Percentiles rank a stretch among this genome's conserved stretches.
Conservation (phyloP, 2,797 vertebrate species). For the Natrix natrix region DNA sequence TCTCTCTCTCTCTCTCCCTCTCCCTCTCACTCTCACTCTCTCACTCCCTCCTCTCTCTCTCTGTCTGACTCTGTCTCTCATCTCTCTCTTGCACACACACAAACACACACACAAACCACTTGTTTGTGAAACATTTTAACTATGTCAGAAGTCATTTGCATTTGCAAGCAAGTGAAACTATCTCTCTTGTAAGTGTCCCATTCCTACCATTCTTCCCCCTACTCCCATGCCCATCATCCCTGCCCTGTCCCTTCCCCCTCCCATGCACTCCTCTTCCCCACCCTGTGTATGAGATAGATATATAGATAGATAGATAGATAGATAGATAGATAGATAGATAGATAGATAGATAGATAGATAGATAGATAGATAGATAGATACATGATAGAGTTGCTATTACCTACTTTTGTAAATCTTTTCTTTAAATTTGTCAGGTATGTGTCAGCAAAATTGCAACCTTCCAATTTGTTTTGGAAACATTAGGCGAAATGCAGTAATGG, state of each 20-base stretch:
- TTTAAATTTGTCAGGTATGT: not conserved
- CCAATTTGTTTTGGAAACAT: not conserved
- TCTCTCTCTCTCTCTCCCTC: not conserved
- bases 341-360: too few species aligned
- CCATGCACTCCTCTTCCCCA: too few species aligned
- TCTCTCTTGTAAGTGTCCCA: not conserved
- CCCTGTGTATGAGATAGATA: too few species aligned
- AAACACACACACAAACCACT: not conserved
- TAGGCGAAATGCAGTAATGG: not conserved
- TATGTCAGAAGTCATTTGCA: not conserved
- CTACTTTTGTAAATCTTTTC: not conserved
- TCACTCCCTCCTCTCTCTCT: too few species aligned
- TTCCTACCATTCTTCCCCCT: not conserved
- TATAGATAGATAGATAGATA: too few species aligned
- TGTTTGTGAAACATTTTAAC: not conserved
- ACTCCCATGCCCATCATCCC: too few species aligned
- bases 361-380: too few species aligned
- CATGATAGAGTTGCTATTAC: not conserved
- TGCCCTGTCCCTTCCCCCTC: too few species aligned
- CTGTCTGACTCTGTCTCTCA: too few species aligned
- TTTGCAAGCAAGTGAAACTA: not conserved
- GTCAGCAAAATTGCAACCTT: not conserved
- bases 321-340: too few species aligned
- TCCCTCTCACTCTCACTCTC: too few species aligned
- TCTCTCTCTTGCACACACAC: too few species aligned